Conservation (phyloP, 1,140 invertebrate species). For the Formica exsecta region DNA sequence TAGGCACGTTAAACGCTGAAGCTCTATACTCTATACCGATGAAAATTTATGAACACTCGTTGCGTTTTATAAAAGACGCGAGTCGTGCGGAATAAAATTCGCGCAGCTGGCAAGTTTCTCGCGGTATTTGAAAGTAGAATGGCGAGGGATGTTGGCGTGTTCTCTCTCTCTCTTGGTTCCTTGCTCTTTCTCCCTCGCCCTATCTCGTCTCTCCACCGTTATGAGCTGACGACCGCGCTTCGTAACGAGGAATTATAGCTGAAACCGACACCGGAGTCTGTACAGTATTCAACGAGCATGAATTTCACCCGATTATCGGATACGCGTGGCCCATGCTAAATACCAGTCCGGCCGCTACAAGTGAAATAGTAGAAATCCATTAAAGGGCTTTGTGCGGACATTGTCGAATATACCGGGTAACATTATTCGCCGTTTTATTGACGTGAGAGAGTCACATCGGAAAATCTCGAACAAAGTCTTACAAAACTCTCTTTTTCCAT, state of each 20-base stretch:
- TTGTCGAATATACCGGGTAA: slow-evolving; percentile 45
- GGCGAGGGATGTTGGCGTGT: slow-evolving; percentile 42
- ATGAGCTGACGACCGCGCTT: slow-evolving; percentile 59
- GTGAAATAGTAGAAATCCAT: slow-evolving; percentile 73
- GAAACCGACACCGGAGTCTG: slow-evolving; percentile 46
- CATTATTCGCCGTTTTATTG: background rate
- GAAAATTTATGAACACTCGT: slow-evolving; percentile 52
- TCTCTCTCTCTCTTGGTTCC: background rate
- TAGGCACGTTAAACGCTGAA: slow-evolving; percentile 33
- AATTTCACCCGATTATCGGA: slow-evolving; percentile 71
- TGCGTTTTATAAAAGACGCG: slow-evolving; percentile 55
- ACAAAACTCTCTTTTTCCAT: background rate
- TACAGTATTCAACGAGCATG: slow-evolving; percentile 59
- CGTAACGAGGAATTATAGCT: slow-evolving; percentile 67
- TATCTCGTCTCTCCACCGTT: slow-evolving; percentile 37
- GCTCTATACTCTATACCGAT: slow-evolving; percentile 13
- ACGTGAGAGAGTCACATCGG: background rate
- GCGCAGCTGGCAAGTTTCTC: slow-evolving; percentile 53
- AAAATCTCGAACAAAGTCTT: background rate
- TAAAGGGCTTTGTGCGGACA: slow-evolving; percentile 70
- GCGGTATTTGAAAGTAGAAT: slow-evolving; percentile 59
- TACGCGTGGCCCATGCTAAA: slow-evolving; percentile 68
- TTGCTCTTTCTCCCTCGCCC: background rate
- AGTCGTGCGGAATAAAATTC: slow-evolving; percentile 57
- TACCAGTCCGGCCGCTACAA: slow-evolving; percentile 46